Percentiles rank a stretch among this genome's conserved stretches.
These are phyloP conservation scores for Subacronicta megacephala DNA, from an alignment of 2,888 invertebrate species.

Conservation along the genomic window DNA sequence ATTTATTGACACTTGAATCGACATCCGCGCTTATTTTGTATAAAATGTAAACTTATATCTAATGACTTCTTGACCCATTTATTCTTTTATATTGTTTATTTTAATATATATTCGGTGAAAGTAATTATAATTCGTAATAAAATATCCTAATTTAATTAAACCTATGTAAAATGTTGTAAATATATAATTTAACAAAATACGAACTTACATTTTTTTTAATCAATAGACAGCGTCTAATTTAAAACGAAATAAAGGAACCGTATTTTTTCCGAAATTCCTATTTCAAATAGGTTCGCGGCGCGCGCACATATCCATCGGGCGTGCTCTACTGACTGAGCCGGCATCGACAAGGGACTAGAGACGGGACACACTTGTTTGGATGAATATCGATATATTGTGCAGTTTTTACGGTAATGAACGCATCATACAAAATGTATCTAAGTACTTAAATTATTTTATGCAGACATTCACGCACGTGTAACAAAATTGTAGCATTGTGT, in stretches of 20 bases:
- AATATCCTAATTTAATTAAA: constrained; percentile 50
- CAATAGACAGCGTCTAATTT: constrained; percentile 29
- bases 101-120: background rate
- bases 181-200: constrained; percentile 41
- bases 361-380: constrained; percentile 57
- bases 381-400: constrained; percentile 65
- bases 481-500: background rate
- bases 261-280: constrained; percentile 46
- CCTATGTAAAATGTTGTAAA: constrained; percentile 8
- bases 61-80: background rate
- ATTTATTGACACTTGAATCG: background rate
- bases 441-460: background rate
- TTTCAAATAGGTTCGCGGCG: constrained; percentile 59
- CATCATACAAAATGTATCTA: background rate
- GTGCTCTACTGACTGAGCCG: constrained; percentile 78
- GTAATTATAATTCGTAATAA: constrained; percentile 15
- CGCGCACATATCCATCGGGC: constrained; percentile 73
- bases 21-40: background rate
- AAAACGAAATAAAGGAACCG: constrained; percentile 21
- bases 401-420: background rate
- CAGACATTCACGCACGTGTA: background rate
- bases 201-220: constrained; percentile 26
- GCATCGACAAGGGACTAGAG: constrained; percentile 69
- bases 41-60: background rate
- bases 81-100: background rate